These are phyloP conservation scores for Diplazon laetatorius DNA, from an alignment of 2,888 invertebrate genomes.

Conservation along the genomic window DNA sequence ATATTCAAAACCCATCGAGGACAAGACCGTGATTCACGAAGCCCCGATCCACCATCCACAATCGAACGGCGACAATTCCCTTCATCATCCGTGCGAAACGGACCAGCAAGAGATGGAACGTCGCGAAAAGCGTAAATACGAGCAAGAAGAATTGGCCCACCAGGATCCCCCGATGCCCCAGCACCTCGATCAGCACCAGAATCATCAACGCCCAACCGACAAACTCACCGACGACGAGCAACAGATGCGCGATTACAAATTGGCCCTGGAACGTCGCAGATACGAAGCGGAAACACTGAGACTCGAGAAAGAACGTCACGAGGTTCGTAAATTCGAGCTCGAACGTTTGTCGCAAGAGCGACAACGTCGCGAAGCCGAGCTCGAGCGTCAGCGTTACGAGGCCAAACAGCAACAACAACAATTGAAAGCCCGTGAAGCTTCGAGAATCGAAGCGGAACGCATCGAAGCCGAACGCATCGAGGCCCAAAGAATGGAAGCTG, in stretches of 20 bases:
- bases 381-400: conserved; percentile 61
- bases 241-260: conserved; percentile 9
- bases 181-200: conserved; percentile 64
- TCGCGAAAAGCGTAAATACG: conserved; percentile 68
- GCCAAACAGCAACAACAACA: conserved; percentile 26
- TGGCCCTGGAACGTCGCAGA: conserved; percentile 66
- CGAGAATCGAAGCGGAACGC: conserved; percentile 70
- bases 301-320: conserved; percentile 68
- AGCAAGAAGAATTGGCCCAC: conserved; percentile 67
- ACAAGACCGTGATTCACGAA: conserved; percentile 36
- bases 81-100: conserved; percentile 63
- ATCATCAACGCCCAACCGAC: conserved; percentile 70
- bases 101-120: conserved; percentile 68
- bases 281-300: conserved; percentile 68
- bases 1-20: conserved; percentile 51
- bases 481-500: conserved; percentile 75
- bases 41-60: conserved; percentile 9
- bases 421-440: conserved; percentile 66
- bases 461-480: conserved; percentile 74
- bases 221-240: conserved; percentile 65
- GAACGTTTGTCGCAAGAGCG: conserved; percentile 66
- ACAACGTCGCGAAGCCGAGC: conserved; percentile 65
- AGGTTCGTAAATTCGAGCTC: conserved; percentile 69
- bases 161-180: conserved; percentile 55
- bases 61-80: conserved; percentile 36